These are phyloP conservation scores for Mamestra configurata DNA, from an alignment of 1,140 invertebrate genomes.

Conservation along the genomic window DNA sequence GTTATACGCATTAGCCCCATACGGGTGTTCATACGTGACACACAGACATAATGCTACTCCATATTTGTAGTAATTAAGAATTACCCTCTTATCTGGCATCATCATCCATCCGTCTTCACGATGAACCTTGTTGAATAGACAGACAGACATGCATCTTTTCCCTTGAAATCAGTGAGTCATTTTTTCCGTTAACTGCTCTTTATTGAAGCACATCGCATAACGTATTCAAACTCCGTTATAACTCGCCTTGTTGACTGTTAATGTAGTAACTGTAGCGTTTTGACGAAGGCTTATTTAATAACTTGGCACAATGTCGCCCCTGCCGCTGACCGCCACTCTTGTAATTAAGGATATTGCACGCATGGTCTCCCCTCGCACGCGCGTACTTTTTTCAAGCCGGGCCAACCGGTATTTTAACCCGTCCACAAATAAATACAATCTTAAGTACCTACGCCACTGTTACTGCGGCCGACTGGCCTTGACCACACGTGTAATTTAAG, in stretches of 20 bases:
- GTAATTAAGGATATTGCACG: conserved; percentile 50
- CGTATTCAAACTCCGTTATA: conserved; percentile 45
- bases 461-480: conserved; percentile 65
- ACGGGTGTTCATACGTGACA: conserved; percentile 48
- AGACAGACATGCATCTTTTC: not conserved
- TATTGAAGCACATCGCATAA: conserved; percentile 23
- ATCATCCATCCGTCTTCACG: not conserved
- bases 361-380: conserved; percentile 7
- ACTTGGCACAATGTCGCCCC: conserved; percentile 16
- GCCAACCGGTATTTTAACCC: conserved; percentile 54
- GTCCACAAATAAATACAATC: conserved; percentile 60
- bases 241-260: conserved; percentile 18
- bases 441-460: conserved; percentile 35
- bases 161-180: conserved; percentile 10
- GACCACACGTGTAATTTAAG: conserved; percentile 63
- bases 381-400: conserved; percentile 28
- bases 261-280: conserved; percentile 48
- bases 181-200: conserved; percentile 35
- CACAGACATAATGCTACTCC: conserved; percentile 17
- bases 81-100: conserved; percentile 5
- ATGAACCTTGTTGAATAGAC: not conserved
- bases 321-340: not conserved
- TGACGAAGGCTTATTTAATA: conserved; percentile 40
- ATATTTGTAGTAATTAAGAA: conserved; percentile 36
- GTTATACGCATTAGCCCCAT: conserved; percentile 40